Evolutionary conservation across 2,888 invertebrate genomes (phyloP).

Genomic region (Caenorhabditis afra): DNA sequence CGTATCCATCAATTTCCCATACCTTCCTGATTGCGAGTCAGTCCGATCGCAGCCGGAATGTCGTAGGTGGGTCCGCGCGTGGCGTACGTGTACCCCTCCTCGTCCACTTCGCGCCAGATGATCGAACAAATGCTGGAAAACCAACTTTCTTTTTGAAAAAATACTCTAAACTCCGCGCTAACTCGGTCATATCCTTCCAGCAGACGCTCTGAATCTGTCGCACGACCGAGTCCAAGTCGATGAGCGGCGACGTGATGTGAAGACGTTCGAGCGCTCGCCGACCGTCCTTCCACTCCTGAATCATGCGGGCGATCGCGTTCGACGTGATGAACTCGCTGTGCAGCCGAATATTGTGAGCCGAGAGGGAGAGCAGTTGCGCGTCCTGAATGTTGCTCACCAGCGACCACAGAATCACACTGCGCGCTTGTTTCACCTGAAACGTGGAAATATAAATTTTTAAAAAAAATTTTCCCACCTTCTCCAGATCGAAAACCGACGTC

Average conservation of each 20-base stretch:
- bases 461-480: constrained; percentile 12
- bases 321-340: constrained; percentile 47
- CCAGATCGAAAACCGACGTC: constrained; percentile 47
- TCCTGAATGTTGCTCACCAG: constrained; percentile 53
- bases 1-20: not conserved
- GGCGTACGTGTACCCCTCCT: constrained; percentile 54
- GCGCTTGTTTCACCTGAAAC: constrained; percentile 37
- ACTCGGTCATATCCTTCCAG: constrained; percentile 61
- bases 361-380: constrained; percentile 28
- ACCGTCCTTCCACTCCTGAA: constrained; percentile 53
- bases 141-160: not conserved
- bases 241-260: constrained; percentile 51
- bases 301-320: constrained; percentile 28
- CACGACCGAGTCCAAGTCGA: constrained; percentile 41
- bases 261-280: constrained; percentile 42
- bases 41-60: constrained; percentile 51
- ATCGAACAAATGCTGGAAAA: constrained; percentile 54
- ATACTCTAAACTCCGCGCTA: not conserved
- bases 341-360: constrained; percentile 52
- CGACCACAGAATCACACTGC: constrained; percentile 54
- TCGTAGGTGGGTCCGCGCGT: constrained; percentile 42
- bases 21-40: constrained; percentile 27
- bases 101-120: constrained; percentile 59
- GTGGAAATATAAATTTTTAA: too few species aligned
- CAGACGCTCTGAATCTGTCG: constrained; percentile 40